Evolutionary conservation across 2,888 invertebrate genomes (phyloP), one percentile per base, ranked within the genome.

Genomic region (Vesta saturnalis): DNA sequence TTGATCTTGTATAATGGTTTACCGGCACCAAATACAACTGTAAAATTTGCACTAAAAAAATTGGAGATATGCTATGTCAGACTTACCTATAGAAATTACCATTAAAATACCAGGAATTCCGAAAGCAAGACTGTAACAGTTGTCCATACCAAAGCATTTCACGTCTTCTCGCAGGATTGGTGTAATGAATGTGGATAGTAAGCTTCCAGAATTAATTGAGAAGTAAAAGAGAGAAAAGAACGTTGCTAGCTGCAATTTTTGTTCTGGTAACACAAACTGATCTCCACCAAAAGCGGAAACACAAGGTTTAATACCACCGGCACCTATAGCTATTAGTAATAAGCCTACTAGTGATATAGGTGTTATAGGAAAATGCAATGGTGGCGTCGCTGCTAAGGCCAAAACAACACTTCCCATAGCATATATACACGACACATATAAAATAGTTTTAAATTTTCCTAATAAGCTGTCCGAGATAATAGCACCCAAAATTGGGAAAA

Each of bases 161-260:
- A 94, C 89, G 77, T 93, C 91, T 54, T 90, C 91, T 78, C 97
- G 89, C 8, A 98, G 84, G 56, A 96, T 88, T 0, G 98, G 98
- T 0, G 97, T 96, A 0, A 97, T 78, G 72, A 94, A 90, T 0
- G 94, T 96, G 0, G 96, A 96, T 59, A 97, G 87, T 60, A 96
- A 88, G 73, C 95, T 95, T 6, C 97, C 97, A 0, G 91, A 90
- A 83, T 97, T 98, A 79, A 98, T 97, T 54, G 95, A 86, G 80
- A 97, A 95, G 85, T 98, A 98, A 83, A 97, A 98, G 0, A 97
- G 85, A 0, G 97, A 97, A 85, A 98, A 98, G 85, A 95, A 98
- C 68, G 89, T 90, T 14, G 91, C 90, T 68, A 97, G 85, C 80
- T 94, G 91, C 75, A 85, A 85, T 76, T 90, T 91, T 84, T 97